phyloP scores from a whole-genome alignment of 2,888 invertebrate genomes.

The Aspidiotus destructor region DNA sequence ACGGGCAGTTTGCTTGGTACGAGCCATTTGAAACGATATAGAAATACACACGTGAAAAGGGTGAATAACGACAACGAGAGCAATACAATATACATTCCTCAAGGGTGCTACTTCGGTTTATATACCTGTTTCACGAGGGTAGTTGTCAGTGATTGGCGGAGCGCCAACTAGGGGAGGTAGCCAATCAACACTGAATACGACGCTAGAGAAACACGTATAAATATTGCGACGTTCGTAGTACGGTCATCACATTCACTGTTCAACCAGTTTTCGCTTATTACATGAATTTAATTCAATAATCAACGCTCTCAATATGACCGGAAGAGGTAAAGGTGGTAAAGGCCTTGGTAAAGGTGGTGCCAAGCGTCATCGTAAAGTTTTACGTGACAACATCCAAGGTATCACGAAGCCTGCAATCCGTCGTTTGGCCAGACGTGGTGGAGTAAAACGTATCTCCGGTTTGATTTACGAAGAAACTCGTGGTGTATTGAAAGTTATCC shows the following conservation, averaged over 20 bases:
- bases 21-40: constrained; percentile 43
- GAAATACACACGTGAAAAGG: background rate
- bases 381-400: constrained; percentile 48
- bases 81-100: too few relatives aligned
- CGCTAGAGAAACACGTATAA: too few relatives aligned
- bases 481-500: constrained; percentile 67
- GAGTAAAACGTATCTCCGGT: constrained; percentile 47
- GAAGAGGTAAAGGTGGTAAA: constrained; percentile 69
- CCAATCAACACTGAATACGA: too few relatives aligned
- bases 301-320: constrained; percentile 51
- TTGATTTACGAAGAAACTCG: constrained; percentile 74
- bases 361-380: constrained; percentile 70
- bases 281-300: too few relatives aligned
- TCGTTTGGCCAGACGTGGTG: constrained; percentile 58
- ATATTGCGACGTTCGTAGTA: too few relatives aligned
- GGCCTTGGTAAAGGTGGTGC: constrained; percentile 71
- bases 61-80: too few relatives aligned
- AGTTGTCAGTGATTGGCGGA: too few relatives aligned
- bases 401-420: constrained; percentile 64
- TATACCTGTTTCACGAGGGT: too few relatives aligned
- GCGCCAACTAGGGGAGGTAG: too few relatives aligned
- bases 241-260: too few relatives aligned
- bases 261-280: too few relatives aligned
- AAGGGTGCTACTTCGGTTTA: too few relatives aligned
- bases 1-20: constrained; percentile 50